Evolutionary conservation across 1,140 invertebrate genomes (phyloP), one percentile per base, ranked within the genome.

Genomic region (Micrasema minimum): DNA sequence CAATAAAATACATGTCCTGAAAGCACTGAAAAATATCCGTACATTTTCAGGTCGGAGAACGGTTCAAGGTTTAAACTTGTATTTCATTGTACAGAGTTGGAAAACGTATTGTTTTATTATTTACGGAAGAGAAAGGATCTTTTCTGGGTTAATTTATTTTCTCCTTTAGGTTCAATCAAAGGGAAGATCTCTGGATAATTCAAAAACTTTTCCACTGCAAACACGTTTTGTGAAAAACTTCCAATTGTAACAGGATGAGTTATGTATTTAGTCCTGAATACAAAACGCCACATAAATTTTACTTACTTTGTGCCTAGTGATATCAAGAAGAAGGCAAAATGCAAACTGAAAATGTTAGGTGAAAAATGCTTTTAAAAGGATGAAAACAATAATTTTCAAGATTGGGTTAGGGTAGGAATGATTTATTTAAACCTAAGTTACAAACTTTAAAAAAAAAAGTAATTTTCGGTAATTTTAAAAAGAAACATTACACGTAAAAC

Each of bases 111-210:
- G 55, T 16, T 59, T 20, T 41, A 59, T 41, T 41, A 22, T 59
- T 59, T 41, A 59, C 6, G 14, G 38, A 57, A 31, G 2, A n/a
- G 37, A 41, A 18, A 16, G 11, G 35, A 59, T 41, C 37, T 35
- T 16, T 20, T 41, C 55, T 7, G 2, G 10, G 16, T n/a, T 59
- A 59, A 38, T 59, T 43, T 59, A 59, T 43, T 22, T 38, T 59
- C 3, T 22, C 20, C 37, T 4, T 10, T 2, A 31, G 20, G 55
- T 41, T 20, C 55, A 43, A 59, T 59, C 55, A 22, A 31, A 16
- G 37, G 12, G 12, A 16, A 59, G 55, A 59, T 59, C 55, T 59
- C n/a, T 59, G 55, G 35, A 41, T 59, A 43, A 59, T 59, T 59
- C 37, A 41, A 59, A 41, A 20, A 59, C 16, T 22, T 55, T 43